These are phyloP conservation scores for Hirundichthys speculiger DNA, from an alignment of 2,113 vertebrate species.

Conservation along the genomic window DNA sequence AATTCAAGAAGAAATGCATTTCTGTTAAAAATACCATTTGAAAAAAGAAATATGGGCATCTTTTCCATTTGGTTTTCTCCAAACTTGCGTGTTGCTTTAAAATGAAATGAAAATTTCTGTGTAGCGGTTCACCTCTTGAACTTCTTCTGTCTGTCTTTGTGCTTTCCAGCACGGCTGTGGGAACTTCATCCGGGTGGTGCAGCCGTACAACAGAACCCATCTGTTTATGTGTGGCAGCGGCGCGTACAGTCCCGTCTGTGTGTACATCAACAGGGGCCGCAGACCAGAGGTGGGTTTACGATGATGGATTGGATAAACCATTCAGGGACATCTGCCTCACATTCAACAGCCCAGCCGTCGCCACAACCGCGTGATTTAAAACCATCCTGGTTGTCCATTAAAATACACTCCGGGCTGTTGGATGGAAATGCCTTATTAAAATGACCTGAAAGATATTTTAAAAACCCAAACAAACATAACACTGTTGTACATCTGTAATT, in stretches of 20 bases:
- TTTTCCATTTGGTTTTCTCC: too few species aligned
- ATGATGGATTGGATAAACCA: not conserved
- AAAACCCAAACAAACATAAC: too few species aligned
- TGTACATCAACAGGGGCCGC: constrained; percentile 93
- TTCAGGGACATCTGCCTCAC: not conserved
- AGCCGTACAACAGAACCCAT: constrained; percentile 94
- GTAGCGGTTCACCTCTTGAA: too few species aligned
- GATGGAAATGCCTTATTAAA: too few species aligned
- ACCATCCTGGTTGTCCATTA: not conserved
- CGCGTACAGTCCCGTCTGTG: constrained; percentile 94
- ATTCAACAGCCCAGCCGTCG: not conserved
- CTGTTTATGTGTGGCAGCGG: constrained; percentile 96
- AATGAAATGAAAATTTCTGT: too few species aligned
- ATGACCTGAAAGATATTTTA: too few species aligned
- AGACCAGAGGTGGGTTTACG: constrained; percentile 86
- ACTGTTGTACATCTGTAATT: not conserved
- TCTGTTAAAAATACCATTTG: too few species aligned
- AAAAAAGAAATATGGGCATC: too few species aligned
- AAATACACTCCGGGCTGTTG: not conserved
- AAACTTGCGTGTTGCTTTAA: too few species aligned
- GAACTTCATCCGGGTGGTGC: constrained; percentile 94
- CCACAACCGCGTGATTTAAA: not conserved
- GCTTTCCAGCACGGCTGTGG: constrained; percentile 91
- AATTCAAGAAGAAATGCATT: too few species aligned
- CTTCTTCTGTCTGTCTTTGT: constrained; percentile 21